Evolutionary conservation across 2,888 invertebrate genomes (phyloP), one percentile per base, ranked within the genome.

Genomic region (Portevinia maculata): DNA sequence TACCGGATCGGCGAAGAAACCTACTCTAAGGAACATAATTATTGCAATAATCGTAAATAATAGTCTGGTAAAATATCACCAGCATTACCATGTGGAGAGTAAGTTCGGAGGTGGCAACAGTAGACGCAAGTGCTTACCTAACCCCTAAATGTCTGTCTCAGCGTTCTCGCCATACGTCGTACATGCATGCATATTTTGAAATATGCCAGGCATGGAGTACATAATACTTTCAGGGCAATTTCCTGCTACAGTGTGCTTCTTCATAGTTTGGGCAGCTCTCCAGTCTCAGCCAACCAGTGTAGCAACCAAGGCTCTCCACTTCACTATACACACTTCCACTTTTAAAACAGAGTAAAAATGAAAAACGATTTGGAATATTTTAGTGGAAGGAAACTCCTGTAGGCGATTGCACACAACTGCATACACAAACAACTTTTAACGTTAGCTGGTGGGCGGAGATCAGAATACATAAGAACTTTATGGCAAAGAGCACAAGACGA

Each of bases 11-110:
- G 11, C 44, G 37, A 50, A 73, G 64, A 53, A n/a, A n/a, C n/a
- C n/a, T 71, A 71, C 81, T 62, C 37, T 73, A 79, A 79, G 79
- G 53, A 76, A 79, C 84, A 85, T 84, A 85, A 85, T 85, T 85
- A 84, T 84, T 76, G 84, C 85, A 85, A 85, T 85, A 85, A 85
- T 84, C 85, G 84, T 85, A 85, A 85, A 85, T 85, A 85, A 85
- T 85, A 81, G 84, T 74, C 76, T 57, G 55, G 70, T 75, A 70
- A 74, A 85, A 85, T 84, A 85, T 78, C 78, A 75, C 75, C 67
- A 65, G 57, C 70, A 65, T 79, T 73, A 84, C 74, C 44, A 62
- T 34, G 44, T 28, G 50, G 64, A 57, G 46, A 52, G 52, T 60
- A 46, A 7, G 17, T 9, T 19, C 21, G 30, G 24, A 39, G 37